Base-by-base conservation (phyloP, 2,113 vertebrate genomes). In the Enhydra lutris region DNA sequence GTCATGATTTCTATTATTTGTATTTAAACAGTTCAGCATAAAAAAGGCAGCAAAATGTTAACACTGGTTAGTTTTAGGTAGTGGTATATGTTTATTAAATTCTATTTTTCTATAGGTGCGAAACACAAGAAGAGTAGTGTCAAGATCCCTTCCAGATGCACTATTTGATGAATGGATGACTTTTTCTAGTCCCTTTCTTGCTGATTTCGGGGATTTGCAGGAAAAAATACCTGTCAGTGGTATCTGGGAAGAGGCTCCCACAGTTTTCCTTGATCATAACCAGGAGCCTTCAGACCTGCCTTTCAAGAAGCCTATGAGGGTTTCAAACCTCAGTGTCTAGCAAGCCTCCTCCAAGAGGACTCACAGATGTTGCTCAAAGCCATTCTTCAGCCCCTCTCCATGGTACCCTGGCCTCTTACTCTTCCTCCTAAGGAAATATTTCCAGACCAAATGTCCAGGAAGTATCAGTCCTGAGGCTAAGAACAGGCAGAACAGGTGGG, bases 401-500 rank as follows among this genome's bases (percentile, higher is more conserved):
- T 8, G 29, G 29, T 42, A 34, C 34, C 21, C 24, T 26, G 10
- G 34, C 34, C 45, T 91, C 71, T 97, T 85, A 31, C 21, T 95
- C 31, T 91, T 69, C 24, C 55, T 95, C 79, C 55, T 47, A 73
- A 55, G 63, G 59, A 94, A 87, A 86, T 94, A 39, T n/a, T 89
- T 94, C 24, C 45, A 93, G 76, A 65, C 50, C 63, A 67, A 89
- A 94, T 59, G 47, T 84, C 59, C 80, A 65, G 52, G 31, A 52
- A 91, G 91, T 57, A 52, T 57, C 57, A 73, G 45, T 71, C 71
- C 50, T 4, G 45, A 86, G 59, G 91, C 93, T 76, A 71, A 91
- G 83, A 95, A 95, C 20, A 97, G 93, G 23, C 42, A 42, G 15
- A 85, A 78, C 93, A 95, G 81, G 65, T 83, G 82, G 95, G n/a